Base-by-base conservation (phyloP, 2,797 vertebrate species). In the Malurus splendens region DNA sequence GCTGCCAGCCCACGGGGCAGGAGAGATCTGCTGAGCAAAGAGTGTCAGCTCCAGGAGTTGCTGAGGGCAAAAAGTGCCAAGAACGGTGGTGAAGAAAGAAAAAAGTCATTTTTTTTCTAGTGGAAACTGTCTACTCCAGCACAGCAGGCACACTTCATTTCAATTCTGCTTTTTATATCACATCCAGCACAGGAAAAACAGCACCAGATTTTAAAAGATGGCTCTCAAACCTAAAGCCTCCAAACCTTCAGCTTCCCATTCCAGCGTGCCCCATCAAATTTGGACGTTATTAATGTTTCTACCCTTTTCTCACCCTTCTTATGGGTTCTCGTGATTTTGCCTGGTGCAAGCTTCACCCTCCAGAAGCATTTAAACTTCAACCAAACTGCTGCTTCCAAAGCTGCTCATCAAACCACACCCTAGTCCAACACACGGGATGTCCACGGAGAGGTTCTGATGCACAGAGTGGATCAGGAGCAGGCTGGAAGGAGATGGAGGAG, bases 81-180 rank as follows among this genome's bases (percentile, higher is more conserved):
- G 13, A 3, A 7, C 2, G 2, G 22, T 7, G 7, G 23, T 18
- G 24, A 39, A 28, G 8, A 18, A 45, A 17, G n/a, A 9, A 73
- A 51, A 18, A 47, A 25, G 12, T 68, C 0, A 39, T 75, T 81
- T 86, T 57, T 51, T 57, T 51, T 70, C 70, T 62, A 45, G 48
- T 75, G 22, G 36, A 74, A 89, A 54, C 18, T 5, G 11, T 54
- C 86, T 74, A n/a, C 28, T 85, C 38, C 72, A 82, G 66, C 55
- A 78, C 38, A 65, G 76, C 62, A 88, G 68, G 74, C 33, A 64
- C 12, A 1, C 51, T 90, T 71, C 71, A 28, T 68, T 78, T 72
- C 67, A 39, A 22, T 86, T 85, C 68, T 82, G 68, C 86, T 90
- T 92, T 91, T 94, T 92, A 70, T 80, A 89, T 84, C 92, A 12